phyloP scores from a whole-genome alignment of 1,140 invertebrate genomes.

The Akabosia matsudoensis region DNA sequence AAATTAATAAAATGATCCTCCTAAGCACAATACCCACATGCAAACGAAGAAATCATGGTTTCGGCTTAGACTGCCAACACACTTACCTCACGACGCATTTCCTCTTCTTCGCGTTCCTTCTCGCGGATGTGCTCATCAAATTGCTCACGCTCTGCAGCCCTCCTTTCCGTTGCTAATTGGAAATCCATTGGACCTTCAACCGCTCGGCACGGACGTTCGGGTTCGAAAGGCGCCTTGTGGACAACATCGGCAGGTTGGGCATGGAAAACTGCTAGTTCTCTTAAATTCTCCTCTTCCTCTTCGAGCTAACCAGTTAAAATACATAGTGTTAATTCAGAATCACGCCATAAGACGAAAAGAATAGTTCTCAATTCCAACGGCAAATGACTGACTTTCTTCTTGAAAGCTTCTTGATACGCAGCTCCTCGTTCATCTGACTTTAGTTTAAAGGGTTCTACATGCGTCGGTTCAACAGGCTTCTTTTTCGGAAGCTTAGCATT shows the following conservation, averaged over 20 bases:
- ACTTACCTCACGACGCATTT: slow-evolving; percentile 28
- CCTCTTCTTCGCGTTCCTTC: slow-evolving; percentile 52
- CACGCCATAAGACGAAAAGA: background rate
- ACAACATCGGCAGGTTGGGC: slow-evolving; percentile 55
- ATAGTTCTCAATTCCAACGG: background rate
- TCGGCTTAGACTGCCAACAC: background rate
- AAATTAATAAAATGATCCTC: slow-evolving; percentile 16
- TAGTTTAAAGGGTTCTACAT: slow-evolving; percentile 52
- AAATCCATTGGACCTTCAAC: slow-evolving; percentile 53
- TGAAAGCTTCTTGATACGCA: slow-evolving; percentile 49
- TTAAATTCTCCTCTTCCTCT: slow-evolving; percentile 46
- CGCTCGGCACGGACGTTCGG: slow-evolving; percentile 51
- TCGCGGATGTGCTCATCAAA: slow-evolving; percentile 52
- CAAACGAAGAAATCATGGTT: background rate
- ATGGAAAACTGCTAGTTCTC: slow-evolving; percentile 52
- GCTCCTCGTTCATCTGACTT: slow-evolving; percentile 51
- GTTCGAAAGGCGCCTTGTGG: slow-evolving; percentile 56
- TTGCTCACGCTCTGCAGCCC: slow-evolving; percentile 53
- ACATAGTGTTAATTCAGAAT: slow-evolving; percentile 6
- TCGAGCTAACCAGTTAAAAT: slow-evolving; percentile 32
- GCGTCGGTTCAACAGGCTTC: slow-evolving; percentile 49
- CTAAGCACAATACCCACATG: background rate
- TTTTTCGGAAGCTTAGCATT: slow-evolving; percentile 50
- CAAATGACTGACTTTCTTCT: slow-evolving; percentile 42
- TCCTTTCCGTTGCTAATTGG: slow-evolving; percentile 54